These are phyloP conservation scores for Vipera latastei DNA, from an alignment of 2,797 vertebrate genomes.

Conservation along the genomic window DNA sequence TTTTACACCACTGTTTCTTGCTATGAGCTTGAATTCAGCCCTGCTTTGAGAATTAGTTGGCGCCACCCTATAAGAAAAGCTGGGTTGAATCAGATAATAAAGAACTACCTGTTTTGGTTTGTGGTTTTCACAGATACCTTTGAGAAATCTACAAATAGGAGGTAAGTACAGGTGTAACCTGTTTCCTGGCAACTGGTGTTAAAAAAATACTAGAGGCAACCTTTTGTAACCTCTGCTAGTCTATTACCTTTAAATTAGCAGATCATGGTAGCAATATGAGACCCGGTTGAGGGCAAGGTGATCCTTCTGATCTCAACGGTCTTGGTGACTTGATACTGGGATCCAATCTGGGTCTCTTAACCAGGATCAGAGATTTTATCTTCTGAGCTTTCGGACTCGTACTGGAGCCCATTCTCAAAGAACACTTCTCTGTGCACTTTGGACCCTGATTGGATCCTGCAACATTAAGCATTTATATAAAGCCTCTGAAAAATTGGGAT, in stretches of 20 bases:
- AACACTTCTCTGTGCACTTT: too few species aligned
- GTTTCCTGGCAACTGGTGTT: not conserved
- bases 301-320: not conserved
- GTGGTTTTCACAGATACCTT: not conserved
- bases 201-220: not conserved
- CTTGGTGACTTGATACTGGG: not conserved
- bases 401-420: too few species aligned
- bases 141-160: not conserved
- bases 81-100: not conserved
- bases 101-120: not conserved
- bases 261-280: not conserved
- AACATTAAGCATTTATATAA: too few species aligned
- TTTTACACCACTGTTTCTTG: not conserved
- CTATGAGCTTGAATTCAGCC: not conserved
- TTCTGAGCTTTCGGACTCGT: too few species aligned
- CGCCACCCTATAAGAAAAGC: too few species aligned
- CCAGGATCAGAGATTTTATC: too few species aligned
- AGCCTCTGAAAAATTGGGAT: too few species aligned
- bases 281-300: not conserved
- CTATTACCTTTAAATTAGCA: not conserved
- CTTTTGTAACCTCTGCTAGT: not conserved
- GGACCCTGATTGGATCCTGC: too few species aligned
- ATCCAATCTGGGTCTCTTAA: too few species aligned
- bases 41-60: not conserved
- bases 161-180: not conserved